These are phyloP conservation scores for Eriocheir sinensis DNA, from an alignment of 1,140 invertebrate species.

Conservation along the genomic window DNA sequence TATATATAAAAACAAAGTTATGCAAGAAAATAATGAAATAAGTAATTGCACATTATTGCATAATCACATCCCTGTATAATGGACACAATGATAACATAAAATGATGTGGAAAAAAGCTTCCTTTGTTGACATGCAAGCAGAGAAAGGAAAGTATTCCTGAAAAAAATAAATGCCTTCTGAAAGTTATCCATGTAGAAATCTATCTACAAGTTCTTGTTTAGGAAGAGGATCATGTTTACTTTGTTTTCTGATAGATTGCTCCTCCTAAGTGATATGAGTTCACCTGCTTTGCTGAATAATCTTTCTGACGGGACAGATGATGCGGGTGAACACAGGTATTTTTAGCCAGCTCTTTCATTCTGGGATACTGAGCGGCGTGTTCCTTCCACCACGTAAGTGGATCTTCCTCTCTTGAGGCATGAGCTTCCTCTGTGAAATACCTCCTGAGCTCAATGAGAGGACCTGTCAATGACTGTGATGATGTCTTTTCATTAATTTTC, in stretches of 20 bases:
- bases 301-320: conserved; percentile 46
- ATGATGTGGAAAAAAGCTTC: too few relatives aligned
- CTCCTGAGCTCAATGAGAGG: neutral
- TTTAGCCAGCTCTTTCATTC: neutral
- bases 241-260: conserved; percentile 32
- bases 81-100: too few relatives aligned
- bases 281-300: conserved; percentile 38
- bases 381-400: conserved; percentile 47
- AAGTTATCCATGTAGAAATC: too few relatives aligned
- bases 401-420: neutral
- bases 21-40: too few relatives aligned
- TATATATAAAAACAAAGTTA: too few relatives aligned
- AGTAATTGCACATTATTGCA: too few relatives aligned
- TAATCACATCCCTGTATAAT: too few relatives aligned
- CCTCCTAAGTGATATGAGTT: neutral
- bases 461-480: neutral
- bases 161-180: too few relatives aligned
- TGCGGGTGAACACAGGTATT: neutral
- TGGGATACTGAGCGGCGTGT: neutral
- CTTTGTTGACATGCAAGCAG: too few relatives aligned
- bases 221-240: conserved; percentile 51
- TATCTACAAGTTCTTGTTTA: conserved; percentile 35
- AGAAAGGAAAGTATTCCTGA: too few relatives aligned
- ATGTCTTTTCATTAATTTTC: neutral
- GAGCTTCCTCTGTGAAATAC: conserved; percentile 3